Evolutionary conservation across 2,113 vertebrate genomes (phyloP).

Genomic region (Leptocoma aspasia): DNA sequence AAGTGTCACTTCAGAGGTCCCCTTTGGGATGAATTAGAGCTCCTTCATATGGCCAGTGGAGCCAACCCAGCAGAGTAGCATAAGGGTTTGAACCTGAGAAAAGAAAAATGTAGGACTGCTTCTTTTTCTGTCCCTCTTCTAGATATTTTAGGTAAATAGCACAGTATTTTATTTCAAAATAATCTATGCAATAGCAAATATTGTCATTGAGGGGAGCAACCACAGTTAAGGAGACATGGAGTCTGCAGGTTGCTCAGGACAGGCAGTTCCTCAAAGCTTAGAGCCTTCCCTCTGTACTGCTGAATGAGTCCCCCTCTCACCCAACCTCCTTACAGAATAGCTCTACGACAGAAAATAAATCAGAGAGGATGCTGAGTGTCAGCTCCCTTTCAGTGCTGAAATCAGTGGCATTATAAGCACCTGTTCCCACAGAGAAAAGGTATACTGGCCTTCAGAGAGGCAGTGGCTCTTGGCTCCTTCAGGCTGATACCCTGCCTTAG

Average conservation of each 20-base stretch:
- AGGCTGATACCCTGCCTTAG: background rate
- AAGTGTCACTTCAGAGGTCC: background rate
- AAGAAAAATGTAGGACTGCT: background rate
- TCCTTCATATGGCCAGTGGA: background rate
- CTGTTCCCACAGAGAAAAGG: background rate
- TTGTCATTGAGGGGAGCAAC: background rate
- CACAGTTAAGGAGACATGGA: background rate
- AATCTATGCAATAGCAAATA: background rate
- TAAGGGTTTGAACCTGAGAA: background rate
- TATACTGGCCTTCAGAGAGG: background rate
- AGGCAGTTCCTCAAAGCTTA: background rate
- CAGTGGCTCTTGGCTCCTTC: background rate
- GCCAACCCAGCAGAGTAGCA: background rate
- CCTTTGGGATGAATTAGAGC: background rate
- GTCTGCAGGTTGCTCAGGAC: background rate
- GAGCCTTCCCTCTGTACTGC: background rate
- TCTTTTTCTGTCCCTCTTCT: background rate
- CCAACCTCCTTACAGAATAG: background rate
- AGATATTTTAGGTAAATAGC: background rate
- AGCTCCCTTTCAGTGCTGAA: background rate
- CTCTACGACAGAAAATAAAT: background rate
- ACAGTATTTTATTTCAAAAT: background rate
- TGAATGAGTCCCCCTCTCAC: background rate
- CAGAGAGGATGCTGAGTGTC: background rate
- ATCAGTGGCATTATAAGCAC: background rate